Conservation (phyloP, 1,140 invertebrate species). For the Rhizoglyphus robini region DNA sequence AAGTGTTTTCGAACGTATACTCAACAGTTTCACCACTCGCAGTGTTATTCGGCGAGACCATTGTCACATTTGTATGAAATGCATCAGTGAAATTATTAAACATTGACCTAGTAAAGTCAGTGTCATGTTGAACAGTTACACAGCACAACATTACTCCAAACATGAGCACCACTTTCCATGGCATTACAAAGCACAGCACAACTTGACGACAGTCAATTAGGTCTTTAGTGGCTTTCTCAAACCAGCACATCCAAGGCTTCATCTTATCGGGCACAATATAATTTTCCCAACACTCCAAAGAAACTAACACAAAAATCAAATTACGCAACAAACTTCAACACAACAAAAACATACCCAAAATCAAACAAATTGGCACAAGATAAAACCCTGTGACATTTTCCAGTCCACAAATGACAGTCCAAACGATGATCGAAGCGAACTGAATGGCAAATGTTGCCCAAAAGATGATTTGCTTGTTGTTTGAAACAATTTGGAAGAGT, state of each 20-base stretch:
- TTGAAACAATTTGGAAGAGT: neutral
- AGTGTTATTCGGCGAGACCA: neutral
- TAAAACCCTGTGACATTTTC: conserved; percentile 56
- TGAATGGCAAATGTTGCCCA: neutral
- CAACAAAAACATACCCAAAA: conserved; percentile 32
- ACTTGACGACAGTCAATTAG: conserved; percentile 65
- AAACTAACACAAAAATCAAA: conserved; percentile 45
- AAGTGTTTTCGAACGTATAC: neutral
- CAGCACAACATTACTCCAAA: conserved; percentile 51
- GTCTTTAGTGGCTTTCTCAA: conserved; percentile 63
- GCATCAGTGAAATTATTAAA: neutral
- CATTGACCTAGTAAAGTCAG: conserved; percentile 37
- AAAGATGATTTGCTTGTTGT: neutral
- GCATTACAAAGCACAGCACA: conserved; percentile 66
- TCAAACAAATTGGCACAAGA: conserved; percentile 53
- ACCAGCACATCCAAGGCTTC: conserved; percentile 46
- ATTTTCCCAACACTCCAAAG: conserved; percentile 93
- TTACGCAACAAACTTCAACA: neutral
- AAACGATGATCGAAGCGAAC: conserved; percentile 29
- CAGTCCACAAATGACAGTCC: conserved; percentile 40
- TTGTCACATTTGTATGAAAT: neutral
- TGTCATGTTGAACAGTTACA: conserved; percentile 53
- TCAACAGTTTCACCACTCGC: neutral
- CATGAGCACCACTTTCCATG: conserved; percentile 73
- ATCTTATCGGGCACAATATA: conserved; percentile 50